A percentile compares a stretch with the other conserved stretches of the same genome.
Conservation (phyloP, 2,888 invertebrate genomes). For the Mellilla xanthometata region DNA sequence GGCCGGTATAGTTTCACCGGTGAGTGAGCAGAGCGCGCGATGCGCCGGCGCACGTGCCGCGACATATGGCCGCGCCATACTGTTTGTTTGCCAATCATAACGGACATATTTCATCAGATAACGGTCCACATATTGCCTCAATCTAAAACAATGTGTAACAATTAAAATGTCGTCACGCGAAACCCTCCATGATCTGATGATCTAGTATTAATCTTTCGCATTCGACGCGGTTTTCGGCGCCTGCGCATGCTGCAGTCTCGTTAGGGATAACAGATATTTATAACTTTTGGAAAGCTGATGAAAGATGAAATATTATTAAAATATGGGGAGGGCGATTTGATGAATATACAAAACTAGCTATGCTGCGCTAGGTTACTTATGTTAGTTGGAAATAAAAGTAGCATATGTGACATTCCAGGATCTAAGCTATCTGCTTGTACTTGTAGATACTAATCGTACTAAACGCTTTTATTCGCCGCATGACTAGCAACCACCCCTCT, state of each 20-base stretch:
- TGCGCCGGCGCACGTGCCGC: constrained; percentile 79
- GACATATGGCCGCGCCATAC: constrained; percentile 80
- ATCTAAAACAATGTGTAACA: constrained; percentile 77
- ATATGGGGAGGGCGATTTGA: neutral
- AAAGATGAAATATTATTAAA: constrained; percentile 7
- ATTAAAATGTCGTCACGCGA: constrained; percentile 64
- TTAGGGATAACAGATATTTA: constrained; percentile 34
- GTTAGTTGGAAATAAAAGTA: too few species aligned
- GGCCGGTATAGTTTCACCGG: constrained; percentile 68
- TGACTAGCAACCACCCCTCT: too few species aligned
- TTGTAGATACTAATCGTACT: too few species aligned
- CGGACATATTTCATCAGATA: constrained; percentile 83
- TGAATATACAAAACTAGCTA: too few species aligned
- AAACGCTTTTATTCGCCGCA: too few species aligned
- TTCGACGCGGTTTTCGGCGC: constrained; percentile 60
- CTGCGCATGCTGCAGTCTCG: constrained; percentile 34
- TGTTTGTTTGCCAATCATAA: constrained; percentile 83
- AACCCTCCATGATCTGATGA: constrained; percentile 5
- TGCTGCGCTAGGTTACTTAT: too few species aligned
- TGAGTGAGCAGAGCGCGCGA: constrained; percentile 72
- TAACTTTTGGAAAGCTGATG: constrained; percentile 16
- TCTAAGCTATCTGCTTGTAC: too few species aligned
- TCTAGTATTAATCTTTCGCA: constrained; percentile 43
- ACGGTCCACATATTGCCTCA: constrained; percentile 72
- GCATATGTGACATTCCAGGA: too few species aligned